phyloP scores from a whole-genome alignment of 2,888 invertebrate genomes.

The Augochlorella aurata region DNA sequence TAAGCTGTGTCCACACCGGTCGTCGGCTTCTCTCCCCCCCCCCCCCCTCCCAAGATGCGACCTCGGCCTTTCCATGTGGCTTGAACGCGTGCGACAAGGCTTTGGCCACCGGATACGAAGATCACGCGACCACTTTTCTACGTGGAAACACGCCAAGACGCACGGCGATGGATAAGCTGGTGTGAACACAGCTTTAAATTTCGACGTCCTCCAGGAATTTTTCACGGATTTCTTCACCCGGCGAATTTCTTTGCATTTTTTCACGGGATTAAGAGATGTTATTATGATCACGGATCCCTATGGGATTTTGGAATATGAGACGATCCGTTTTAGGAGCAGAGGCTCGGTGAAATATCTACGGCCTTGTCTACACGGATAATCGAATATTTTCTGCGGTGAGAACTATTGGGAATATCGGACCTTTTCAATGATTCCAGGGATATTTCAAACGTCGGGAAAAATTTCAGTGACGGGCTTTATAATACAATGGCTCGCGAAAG shows the following conservation, averaged over 20 bases:
- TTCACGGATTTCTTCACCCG: slow-evolving; percentile 20
- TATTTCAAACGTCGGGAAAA: too few relatives aligned
- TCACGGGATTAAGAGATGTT: not conserved
- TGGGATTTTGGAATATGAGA: not conserved
- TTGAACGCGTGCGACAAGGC: not conserved
- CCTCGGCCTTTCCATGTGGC: not conserved
- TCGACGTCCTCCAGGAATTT: slow-evolving; percentile 30
- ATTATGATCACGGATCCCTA: slow-evolving; percentile 1
- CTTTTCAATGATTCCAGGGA: not conserved
- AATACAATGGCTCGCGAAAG: too few relatives aligned
- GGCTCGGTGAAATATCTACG: not conserved
- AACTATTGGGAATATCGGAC: not conserved
- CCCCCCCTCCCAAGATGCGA: not conserved
- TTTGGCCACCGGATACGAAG: not conserved
- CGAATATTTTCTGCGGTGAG: not conserved
- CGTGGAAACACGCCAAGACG: not conserved
- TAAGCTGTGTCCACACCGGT: slow-evolving; percentile 13
- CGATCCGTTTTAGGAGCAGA: not conserved
- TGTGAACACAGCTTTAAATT: slow-evolving; percentile 14
- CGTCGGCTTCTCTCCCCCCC: too few relatives aligned
- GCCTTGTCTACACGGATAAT: not conserved
- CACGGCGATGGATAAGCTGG: not conserved
- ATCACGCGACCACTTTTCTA: not conserved
- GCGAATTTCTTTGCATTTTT: slow-evolving; percentile 8
- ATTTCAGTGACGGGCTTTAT: too few relatives aligned